Conservation (phyloP, 2,888 invertebrate species). For the Microchrysa polita region DNA sequence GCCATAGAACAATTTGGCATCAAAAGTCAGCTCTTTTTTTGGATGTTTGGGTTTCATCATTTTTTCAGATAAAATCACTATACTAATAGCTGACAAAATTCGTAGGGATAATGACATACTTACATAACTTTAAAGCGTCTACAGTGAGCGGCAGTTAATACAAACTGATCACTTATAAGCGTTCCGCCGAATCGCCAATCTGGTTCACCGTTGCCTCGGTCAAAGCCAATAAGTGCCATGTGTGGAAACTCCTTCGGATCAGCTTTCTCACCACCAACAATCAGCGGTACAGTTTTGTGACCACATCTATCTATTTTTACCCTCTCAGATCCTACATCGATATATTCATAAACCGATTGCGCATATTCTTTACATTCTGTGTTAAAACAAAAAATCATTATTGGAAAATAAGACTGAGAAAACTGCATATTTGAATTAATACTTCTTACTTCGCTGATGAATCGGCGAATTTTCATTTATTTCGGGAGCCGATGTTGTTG, state of each 20-base stretch:
- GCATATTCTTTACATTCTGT: slow-evolving; percentile 49
- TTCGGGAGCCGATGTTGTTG: background rate
- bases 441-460: slow-evolving; percentile 14
- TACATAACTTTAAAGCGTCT: slow-evolving; percentile 52
- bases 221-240: slow-evolving; percentile 56
- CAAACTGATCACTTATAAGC: slow-evolving; percentile 66
- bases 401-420: no score
- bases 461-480: slow-evolving; percentile 10
- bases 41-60: no score
- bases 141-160: slow-evolving; percentile 70
- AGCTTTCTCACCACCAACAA: slow-evolving; percentile 57
- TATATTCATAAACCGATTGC: slow-evolving; percentile 43
- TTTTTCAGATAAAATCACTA: no score
- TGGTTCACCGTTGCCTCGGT: slow-evolving; percentile 38
- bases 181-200: slow-evolving; percentile 67
- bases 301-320: slow-evolving; percentile 48
- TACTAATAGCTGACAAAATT: no score
- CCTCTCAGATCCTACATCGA: background rate
- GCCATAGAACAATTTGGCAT: no score
- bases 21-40: no score
- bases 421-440: no score
- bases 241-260: slow-evolving; percentile 59
- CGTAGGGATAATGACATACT: no score
- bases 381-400: no score
- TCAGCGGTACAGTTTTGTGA: slow-evolving; percentile 64